Base-by-base conservation (phyloP, 92 coral and sea anemone genomes). In the Phenganax stokvisi region DNA sequence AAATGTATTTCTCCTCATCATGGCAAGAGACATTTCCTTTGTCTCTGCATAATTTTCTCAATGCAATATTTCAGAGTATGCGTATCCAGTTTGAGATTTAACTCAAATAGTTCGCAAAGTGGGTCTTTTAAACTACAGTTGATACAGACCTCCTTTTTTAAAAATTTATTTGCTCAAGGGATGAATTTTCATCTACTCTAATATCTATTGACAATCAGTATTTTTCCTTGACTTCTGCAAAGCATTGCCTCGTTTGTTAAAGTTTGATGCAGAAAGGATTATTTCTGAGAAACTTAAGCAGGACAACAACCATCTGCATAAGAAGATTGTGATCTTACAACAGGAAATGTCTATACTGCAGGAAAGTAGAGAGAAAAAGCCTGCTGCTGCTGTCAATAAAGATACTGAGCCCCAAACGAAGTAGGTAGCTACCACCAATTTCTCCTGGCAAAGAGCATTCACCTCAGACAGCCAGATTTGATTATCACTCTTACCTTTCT, bases 11-110 rank as follows among this genome's bases (percentile, higher is more conserved):
- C 88, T 92, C 93, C 86, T 87, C 89, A 71, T 89, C 90, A 54
- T 94, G 98, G 98, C 97, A 94, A 76, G 98, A 94, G 62, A 94
- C 97, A 6, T 94, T 94, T 60, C 88, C 90, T 53, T 85, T 94
- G 15, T 94, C 98, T 3, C 87, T 94, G 52, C 89, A 94, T 80
- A 94, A 94, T 85, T 94, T 94, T 79, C 88, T 94, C 17, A 88
- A 92, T 54, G 89, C 97, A 15, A 80, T 94, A 65, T 94, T 94
- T 80, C 93, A 94, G 58, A 90, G 89, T 59, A 88, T 94, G 92
- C 98, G 91, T 94, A 94, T 94, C 98, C 98, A 90, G 2, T 91
- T 85, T 25, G 16, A 3, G 0, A 52, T 51, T 12, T 51, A 29
- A 8, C 47, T 37, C 47, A 37, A 37, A 37, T 37, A 37, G 27